Conservation (phyloP, 2,113 vertebrate genomes). For the Onychostoma macrolepis region DNA sequence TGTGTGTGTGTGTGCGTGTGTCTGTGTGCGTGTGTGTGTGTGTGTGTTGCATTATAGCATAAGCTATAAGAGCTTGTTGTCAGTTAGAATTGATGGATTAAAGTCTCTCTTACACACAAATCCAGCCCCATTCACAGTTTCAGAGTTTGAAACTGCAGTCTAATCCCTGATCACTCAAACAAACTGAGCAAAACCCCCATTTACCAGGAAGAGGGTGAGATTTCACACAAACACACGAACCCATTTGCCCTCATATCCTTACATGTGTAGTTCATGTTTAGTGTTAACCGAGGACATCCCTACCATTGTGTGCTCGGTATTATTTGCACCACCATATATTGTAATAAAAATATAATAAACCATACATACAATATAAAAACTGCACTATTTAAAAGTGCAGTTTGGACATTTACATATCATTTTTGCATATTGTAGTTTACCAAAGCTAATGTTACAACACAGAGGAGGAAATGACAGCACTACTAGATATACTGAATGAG, state of each 20-base stretch:
- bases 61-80: neutral
- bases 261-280: neutral
- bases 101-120: neutral
- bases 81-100: neutral
- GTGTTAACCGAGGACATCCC: conserved; percentile 8
- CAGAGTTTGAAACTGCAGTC: neutral
- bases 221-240: conserved; percentile 3
- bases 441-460: neutral
- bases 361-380: neutral
- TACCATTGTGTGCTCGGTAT: neutral
- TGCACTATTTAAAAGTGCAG: neutral
- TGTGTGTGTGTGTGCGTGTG: no score
- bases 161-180: conserved; percentile 26
- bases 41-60: neutral
- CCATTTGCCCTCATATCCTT: neutral
- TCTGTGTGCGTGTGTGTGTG: no score
- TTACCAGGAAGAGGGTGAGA: neutral
- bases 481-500: no score
- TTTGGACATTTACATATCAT: neutral
- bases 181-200: neutral
- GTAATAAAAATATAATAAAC: neutral
- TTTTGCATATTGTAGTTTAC: neutral
- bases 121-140: conserved; percentile 7
- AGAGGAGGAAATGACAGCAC: no score
- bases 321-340: neutral